phyloP scores from a whole-genome alignment of 1,140 invertebrate species.

The Drosophila athabasca region DNA sequence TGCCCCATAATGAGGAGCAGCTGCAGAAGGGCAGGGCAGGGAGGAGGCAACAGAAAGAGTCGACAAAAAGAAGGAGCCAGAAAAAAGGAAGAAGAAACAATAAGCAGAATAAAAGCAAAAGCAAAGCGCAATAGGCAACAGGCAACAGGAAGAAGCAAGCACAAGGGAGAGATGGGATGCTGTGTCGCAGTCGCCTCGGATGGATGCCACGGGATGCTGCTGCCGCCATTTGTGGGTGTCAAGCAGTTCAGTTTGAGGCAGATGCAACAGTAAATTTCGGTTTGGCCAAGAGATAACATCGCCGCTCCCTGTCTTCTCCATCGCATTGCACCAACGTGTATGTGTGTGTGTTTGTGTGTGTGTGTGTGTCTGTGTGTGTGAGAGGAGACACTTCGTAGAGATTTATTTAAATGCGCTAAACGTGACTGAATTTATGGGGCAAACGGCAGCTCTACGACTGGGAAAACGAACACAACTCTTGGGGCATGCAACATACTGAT shows the following conservation, averaged over 20 bases:
- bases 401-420: slow-evolving; percentile 79
- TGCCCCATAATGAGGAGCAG: slow-evolving; percentile 67
- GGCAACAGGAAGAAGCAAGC: slow-evolving; percentile 67
- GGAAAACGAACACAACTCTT: slow-evolving; percentile 57
- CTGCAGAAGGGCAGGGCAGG: slow-evolving; percentile 39
- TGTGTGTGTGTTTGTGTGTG: slow-evolving; percentile 9
- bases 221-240: slow-evolving; percentile 80
- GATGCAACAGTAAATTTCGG: slow-evolving; percentile 77
- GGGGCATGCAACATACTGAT: slow-evolving; percentile 50
- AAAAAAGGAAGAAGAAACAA: no score
- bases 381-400: slow-evolving; percentile 13
- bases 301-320: slow-evolving; percentile 21
- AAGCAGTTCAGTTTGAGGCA: slow-evolving; percentile 59
- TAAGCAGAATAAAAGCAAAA: slow-evolving; percentile 4
- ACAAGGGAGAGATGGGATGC: slow-evolving; percentile 4
- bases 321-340: not conserved
- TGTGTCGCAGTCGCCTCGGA: slow-evolving; percentile 1
- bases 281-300: slow-evolving; percentile 75
- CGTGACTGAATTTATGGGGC: slow-evolving; percentile 81
- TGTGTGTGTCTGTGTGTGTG: not conserved
- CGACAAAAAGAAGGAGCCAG: no score
- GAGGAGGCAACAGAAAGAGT: not conserved
- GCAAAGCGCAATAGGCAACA: slow-evolving; percentile 31
- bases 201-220: slow-evolving; percentile 30
- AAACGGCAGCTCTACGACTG: slow-evolving; percentile 12